Evolutionary conservation across 1,140 invertebrate genomes (phyloP), one percentile per base, ranked within the genome.

Genomic region (Physella acuta): DNA sequence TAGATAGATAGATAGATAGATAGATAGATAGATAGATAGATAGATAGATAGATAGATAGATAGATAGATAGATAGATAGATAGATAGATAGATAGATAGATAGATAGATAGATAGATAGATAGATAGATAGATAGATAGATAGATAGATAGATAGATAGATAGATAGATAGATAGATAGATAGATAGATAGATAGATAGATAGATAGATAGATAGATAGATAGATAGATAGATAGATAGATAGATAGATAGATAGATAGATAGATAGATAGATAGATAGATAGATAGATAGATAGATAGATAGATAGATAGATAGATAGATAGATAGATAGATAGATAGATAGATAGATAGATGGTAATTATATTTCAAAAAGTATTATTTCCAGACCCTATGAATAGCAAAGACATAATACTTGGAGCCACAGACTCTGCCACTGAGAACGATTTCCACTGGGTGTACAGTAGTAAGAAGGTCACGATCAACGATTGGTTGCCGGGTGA

Each of bases 21-120:
- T 44, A 44, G 8, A 55, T 55, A 55, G 11, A 55, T 55, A 55
- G 11, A 55, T 55, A 55, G 11, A 55, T 55, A 55, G 11, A 55
- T 55, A 55, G 11, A 55, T 55, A 55, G 11, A 55, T 55, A 55
- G 11, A 55, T 16, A 16, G 11, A 44, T 44, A 44, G 8, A 44
- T 44, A 44, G 8, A 44, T 20, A 44, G 8, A 44, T 44, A 44
- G 8, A 44, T 8, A 20, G 20, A 8, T 8, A 44, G 39, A 20
- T 11, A 44, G 39, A 44, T 44, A 44, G 8, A 44, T 44, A 11
- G 39, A 44, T 20, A 44, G 39, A 44, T 20, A 44, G 39, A 44
- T 20, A 44, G 39, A 44, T 44, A 44, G 39, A 44, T 8, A 44
- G 39, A 44, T 20, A 11, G 39, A 44, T 44, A 44, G 39, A 44